A percentile compares a stretch with the other conserved stretches of the same genome.
phyloP scores from a whole-genome alignment of 2,797 vertebrate species.

The Acridotheres tristis region DNA sequence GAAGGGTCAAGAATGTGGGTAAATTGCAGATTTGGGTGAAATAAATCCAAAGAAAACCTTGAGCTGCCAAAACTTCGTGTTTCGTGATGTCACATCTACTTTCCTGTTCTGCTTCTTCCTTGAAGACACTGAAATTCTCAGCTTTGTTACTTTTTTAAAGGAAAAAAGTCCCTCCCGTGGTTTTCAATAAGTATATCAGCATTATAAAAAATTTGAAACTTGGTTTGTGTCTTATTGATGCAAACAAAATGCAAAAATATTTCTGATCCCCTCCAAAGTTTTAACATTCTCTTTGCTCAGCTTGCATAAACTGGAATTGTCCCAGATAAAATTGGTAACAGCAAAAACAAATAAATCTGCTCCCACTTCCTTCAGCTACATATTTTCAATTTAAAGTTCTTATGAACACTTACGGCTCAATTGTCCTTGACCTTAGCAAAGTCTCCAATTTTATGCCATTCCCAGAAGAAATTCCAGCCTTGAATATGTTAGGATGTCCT shows the following conservation, averaged over 20 bases:
- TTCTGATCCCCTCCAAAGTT: neutral
- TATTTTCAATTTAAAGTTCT: neutral
- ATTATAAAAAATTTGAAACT: neutral
- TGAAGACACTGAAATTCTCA: neutral
- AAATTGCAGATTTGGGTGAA: neutral
- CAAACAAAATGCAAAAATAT: neutral
- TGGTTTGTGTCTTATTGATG: neutral
- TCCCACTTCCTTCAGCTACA: neutral
- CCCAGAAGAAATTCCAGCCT: neutral
- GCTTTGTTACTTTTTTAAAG: neutral
- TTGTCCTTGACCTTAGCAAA: neutral
- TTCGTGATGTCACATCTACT: neutral
- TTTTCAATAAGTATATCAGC: neutral
- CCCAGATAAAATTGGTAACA: neutral
- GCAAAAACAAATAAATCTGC: neutral
- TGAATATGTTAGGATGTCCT: neutral
- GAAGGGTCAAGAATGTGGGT: neutral
- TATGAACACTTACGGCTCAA: fast-evolving
- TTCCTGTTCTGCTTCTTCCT: neutral
- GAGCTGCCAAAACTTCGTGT: neutral
- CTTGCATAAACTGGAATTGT: neutral
- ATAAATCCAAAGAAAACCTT: neutral
- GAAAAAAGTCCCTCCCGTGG: neutral
- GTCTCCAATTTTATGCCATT: neutral
- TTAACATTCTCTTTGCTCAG: neutral